These are phyloP conservation scores for Sylvia borin DNA, from an alignment of 2,797 vertebrate genomes.

Conservation along the genomic window DNA sequence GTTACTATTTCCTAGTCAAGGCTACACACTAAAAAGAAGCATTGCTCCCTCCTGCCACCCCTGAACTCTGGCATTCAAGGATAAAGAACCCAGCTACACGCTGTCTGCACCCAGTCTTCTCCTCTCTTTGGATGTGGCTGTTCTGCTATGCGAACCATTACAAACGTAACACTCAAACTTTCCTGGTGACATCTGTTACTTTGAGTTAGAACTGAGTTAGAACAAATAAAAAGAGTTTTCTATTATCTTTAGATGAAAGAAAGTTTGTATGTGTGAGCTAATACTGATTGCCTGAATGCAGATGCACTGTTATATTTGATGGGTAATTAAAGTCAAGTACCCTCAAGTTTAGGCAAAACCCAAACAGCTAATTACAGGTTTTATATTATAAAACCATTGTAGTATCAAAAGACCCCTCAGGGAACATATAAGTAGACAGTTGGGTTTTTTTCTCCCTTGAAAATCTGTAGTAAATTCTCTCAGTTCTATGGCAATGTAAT, in stretches of 20 bases:
- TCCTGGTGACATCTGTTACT: background rate
- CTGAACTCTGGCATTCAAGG: background rate
- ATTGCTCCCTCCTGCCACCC: background rate
- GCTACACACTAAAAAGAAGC: background rate
- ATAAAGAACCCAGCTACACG: background rate
- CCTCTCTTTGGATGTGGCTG: background rate
- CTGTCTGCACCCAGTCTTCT: background rate
- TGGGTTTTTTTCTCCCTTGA: background rate
- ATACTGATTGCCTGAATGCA: constrained; percentile 26
- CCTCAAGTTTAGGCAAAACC: constrained; percentile 50
- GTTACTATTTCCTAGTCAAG: background rate
- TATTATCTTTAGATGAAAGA: constrained; percentile 24
- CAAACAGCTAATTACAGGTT: constrained; percentile 50
- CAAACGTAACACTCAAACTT: background rate
- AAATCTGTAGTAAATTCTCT: background rate
- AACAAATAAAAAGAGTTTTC: constrained; percentile 30
- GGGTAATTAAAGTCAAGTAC: constrained; percentile 45
- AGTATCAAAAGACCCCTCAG: constrained; percentile 16
- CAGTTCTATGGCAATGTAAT: background rate
- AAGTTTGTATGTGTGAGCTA: constrained; percentile 6
- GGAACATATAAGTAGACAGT: background rate
- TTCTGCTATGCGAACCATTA: background rate
- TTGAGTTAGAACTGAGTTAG: background rate
- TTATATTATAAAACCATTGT: constrained; percentile 25
- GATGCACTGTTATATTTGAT: constrained; percentile 20